Evolutionary conservation across 1,140 invertebrate genomes (phyloP), one percentile per base, ranked within the genome.

Genomic region (Meloidogyne hapla): DNA sequence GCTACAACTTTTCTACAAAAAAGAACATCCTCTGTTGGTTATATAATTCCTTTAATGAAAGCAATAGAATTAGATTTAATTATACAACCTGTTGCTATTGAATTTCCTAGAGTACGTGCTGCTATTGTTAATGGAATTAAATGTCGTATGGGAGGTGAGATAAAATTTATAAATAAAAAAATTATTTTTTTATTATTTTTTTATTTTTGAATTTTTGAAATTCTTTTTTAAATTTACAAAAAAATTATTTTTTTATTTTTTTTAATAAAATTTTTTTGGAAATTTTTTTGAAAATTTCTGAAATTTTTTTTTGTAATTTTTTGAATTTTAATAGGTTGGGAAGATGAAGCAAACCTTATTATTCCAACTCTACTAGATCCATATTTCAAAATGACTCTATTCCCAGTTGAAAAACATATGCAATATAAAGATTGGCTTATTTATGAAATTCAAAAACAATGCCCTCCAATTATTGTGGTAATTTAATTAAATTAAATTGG

Each of bases 21-120:
- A 56, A 56, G 48, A 56, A 56, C 48, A n/a, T n/a, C 18, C 5
- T n/a, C 18, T 56, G 48, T 56, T n/a, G 48, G 48, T 6, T 56
- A 56, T 56, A 56, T 56, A 5, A 56, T 56, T 56, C 48, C 48
- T 8, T 56, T 56, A 56, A 56, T 56, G 48, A 56, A 56, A 56
- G 48, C 48, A 56, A 56, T 56, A n/a, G 48, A 56, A 56, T 56
- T 56, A 56, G 48, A 56, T n/a, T 56, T 56, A n/a, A n/a, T 56
- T 56, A n/a, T 56, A 56, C 48, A 56, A 56, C 48, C 48, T 56
- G 48, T 56, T 56, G 48, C 18, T 56, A 5, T 56, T 5, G 48
- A 56, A 56, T 56, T 56, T 6, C 48, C 48, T 56, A n/a, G 48
- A 56, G 48, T 56, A n/a, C 15, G 48, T 6, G 48, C 48, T 56